Base-by-base conservation (phyloP, 35 echinoderm and acorn worm species). In the Holothuria glaberrima region DNA sequence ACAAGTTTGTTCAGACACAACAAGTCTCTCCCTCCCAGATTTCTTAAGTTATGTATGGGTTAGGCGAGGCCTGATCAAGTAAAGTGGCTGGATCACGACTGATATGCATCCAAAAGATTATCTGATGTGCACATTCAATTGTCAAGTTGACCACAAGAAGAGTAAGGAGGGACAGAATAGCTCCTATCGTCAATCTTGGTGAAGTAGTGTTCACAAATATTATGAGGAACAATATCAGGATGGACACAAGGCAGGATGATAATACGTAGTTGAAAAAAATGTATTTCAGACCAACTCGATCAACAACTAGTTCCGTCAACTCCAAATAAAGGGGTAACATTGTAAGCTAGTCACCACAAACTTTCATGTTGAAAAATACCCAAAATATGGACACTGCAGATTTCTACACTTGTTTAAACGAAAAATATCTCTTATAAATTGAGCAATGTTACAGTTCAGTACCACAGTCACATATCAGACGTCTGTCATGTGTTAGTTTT, bases 81-180 rank as follows among this genome's bases (percentile, higher is more conserved):
- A 94, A 83, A 3, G 79, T 82, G 46, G 90, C 77, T 0, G 89
- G 73, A 50, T 94, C 92, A n/a, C 77, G 80, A 27, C 85, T 99
- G 67, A 99, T 62, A 32, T 88, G 68, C 91, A 94, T 91, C 97
- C 97, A 99, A 68, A 99, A 92, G 6, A 99, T 90, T 41, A 99
- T 99, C 78, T 95, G 93, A 75, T 99, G 97, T 38, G 97, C 97
- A 72, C 97, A 99, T 71, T 99, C 97, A 45, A 99, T 99, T 5
- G 97, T 83, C n/a, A 99, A 58, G 32, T 88, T 95, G 12, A 99
- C 70, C 13, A 99, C 75, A 29, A 99, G 76, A 22, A 95, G 48
- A 4, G 93, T 95, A 38, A 93, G 71, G 1, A 99, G 85, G 0
- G 97, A 95, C n/a, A 99, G 68, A 62, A 93, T 93, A 2, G 93